Percentiles rank a stretch among this genome's conserved stretches.
These are phyloP conservation scores for Apis florea DNA, from an alignment of 1,140 invertebrate species.

Conservation along the genomic window DNA sequence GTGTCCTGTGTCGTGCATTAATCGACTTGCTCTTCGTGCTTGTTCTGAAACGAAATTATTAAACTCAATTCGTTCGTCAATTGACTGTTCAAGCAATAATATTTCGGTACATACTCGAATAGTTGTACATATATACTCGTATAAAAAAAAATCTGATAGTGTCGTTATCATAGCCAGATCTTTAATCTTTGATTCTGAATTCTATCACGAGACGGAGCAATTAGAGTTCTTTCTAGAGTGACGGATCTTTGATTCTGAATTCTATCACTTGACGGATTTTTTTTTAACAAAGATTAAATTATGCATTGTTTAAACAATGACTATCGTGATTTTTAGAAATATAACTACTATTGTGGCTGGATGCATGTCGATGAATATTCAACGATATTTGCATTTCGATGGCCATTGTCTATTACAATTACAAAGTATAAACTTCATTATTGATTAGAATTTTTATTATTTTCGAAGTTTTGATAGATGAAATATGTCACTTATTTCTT, in stretches of 20 bases:
- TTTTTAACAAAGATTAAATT: slow-evolving; percentile 51
- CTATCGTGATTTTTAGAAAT: slow-evolving; percentile 47
- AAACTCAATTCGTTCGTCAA: background rate
- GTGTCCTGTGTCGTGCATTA: slow-evolving; percentile 17
- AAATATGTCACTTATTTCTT: background rate
- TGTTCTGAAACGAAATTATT: slow-evolving; percentile 10
- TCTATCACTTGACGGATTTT: slow-evolving; percentile 38
- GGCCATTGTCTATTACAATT: background rate
- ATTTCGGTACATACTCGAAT: background rate
- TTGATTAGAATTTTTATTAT: too few relatives aligned
- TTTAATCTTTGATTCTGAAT: slow-evolving; percentile 57
- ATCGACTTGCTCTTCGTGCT: background rate
- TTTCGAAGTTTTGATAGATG: background rate
- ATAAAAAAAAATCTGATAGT: background rate
- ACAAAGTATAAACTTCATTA: background rate
- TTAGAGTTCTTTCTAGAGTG: slow-evolving; percentile 54
- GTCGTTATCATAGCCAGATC: slow-evolving; percentile 10
- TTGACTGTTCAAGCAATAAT: background rate
- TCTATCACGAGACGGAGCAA: slow-evolving; percentile 41
- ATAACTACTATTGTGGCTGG: slow-evolving; percentile 18
- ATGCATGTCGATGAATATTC: slow-evolving; percentile 49
- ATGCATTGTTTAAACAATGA: slow-evolving; percentile 40
- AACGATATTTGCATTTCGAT: slow-evolving; percentile 10
- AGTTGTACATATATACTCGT: background rate
- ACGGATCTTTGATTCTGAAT: slow-evolving; percentile 56